Conservation (phyloP, 2,113 vertebrate genomes). For the Chionomys nivalis region DNA sequence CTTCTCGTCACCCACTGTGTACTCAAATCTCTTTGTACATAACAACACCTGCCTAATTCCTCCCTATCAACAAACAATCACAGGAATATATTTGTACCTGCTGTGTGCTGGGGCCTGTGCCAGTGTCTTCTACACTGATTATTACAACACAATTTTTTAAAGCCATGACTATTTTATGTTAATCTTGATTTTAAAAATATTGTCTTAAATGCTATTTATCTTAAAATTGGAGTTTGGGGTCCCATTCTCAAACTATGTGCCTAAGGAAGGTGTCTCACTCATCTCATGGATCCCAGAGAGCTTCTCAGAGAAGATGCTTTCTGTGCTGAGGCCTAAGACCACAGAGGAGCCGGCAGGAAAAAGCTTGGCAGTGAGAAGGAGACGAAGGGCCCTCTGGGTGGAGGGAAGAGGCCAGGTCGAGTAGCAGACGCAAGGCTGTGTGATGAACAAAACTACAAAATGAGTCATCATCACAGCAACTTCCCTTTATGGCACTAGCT, state of each 20-base stretch:
- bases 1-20: fast-evolving
- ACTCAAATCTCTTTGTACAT: background rate
- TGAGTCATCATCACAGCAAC: too few species aligned
- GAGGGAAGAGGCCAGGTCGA: background rate
- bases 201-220: background rate
- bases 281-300: background rate
- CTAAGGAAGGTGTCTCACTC: background rate
- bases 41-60: background rate
- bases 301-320: background rate
- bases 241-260: background rate
- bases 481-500: background rate
- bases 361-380: background rate
- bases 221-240: background rate
- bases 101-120: background rate
- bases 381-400: background rate
- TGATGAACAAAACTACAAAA: too few species aligned
- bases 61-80: background rate
- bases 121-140: background rate
- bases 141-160: background rate
- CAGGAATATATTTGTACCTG: background rate
- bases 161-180: background rate
- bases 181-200: background rate
- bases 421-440: background rate
- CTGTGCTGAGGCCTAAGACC: background rate
- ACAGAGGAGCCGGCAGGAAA: background rate